Percentiles rank a stretch among this genome's conserved stretches.
phyloP scores from a whole-genome alignment of 2,888 invertebrate genomes.

The Sesamia inferens region DNA sequence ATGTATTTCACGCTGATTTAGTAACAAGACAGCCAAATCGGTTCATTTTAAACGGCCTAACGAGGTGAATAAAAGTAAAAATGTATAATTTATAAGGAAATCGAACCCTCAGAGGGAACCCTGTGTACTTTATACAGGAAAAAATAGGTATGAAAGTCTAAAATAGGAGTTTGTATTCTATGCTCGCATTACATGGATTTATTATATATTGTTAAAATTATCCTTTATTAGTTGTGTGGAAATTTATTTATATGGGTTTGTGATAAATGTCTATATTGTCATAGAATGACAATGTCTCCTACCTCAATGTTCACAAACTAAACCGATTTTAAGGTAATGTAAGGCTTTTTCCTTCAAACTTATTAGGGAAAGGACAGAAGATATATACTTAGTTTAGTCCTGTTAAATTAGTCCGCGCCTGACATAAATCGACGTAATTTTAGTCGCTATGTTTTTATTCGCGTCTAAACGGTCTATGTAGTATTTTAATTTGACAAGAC shows the following conservation, averaged over 20 bases:
- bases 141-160: constrained; percentile 30
- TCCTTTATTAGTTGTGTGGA: constrained; percentile 5
- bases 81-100: constrained; percentile 61
- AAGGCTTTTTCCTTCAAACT: too few species aligned
- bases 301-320: too few species aligned
- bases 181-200: constrained; percentile 21
- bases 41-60: constrained; percentile 46
- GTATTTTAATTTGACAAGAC: too few species aligned
- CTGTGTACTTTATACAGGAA: constrained; percentile 39
- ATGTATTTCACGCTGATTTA: constrained; percentile 35
- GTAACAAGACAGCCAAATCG: constrained; percentile 49
- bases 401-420: too few species aligned
- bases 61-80: constrained; percentile 51
- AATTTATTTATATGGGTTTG: constrained; percentile 1
- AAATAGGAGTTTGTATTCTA: constrained; percentile 27
- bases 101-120: constrained; percentile 21
- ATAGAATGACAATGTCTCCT: background rate
- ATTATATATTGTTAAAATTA: constrained; percentile 11
- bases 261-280: background rate
- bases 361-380: too few species aligned
- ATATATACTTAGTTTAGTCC: too few species aligned
- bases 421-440: too few species aligned
- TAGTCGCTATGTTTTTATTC: too few species aligned
- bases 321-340: too few species aligned
- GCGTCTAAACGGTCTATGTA: too few species aligned